Base-by-base conservation (phyloP, 2,113 vertebrate species). In the Colinus virginianus region DNA sequence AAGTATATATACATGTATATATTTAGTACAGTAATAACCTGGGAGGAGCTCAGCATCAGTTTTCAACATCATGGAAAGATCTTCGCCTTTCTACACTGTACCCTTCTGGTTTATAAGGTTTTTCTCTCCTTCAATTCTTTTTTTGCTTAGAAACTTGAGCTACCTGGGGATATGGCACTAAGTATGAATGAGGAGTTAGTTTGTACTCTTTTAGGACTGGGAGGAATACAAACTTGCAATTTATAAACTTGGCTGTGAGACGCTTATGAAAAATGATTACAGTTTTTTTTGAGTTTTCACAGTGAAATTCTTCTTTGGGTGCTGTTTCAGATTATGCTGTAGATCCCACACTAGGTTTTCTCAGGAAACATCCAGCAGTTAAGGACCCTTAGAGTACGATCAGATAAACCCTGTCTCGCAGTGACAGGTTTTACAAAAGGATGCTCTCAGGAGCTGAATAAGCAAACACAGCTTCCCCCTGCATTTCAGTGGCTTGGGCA, bases 21-120 rank as follows among this genome's bases (percentile, higher is more conserved):
- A 18, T 64, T 20, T 7, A 80, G 30, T 62, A 71, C 56, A 58
- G 18, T 45, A 83, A 58, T 53, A 92, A 77, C n/a, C 20, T 43
- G 22, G 26, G 36, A 93, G 36, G 32, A 17, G 23, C 59, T 80
- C 76, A 77, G n/a, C 30, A 23, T 23, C 20, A 68, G 63, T 64
- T 74, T 59, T 77, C 28, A 86, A n/a, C 9, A 14, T 36, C 32
- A 11, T 63, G 63, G 15, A 90, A 56, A 7, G 13, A 87, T 38
- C 32, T 75, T 40, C 36, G 26, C 13, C 48, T 64, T 71, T 45
- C 74, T 34, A 23, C 62, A 4, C 34, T 62, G 36, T 71, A n/a
- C 16, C 1, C 69, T 71, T 63, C 8, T 4, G 12, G 11, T 40
- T 4, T 9, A 38, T 38, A 16, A 67, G 2, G 0, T 6, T 72